Conservation (phyloP, 30 jellyfish, hydroid and myxozoan species). For the Rhopilema esculentum region DNA sequence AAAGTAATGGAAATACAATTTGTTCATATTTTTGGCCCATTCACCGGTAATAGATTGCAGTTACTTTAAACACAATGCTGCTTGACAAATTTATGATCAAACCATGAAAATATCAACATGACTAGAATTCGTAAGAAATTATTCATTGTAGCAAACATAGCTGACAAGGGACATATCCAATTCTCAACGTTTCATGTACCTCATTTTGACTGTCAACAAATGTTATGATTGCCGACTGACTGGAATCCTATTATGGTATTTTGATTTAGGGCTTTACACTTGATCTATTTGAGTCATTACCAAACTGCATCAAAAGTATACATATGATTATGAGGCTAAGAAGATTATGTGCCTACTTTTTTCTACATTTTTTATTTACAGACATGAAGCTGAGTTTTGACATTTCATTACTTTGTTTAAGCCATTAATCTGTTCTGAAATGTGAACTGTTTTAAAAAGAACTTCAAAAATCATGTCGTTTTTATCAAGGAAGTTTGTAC, state of each 20-base stretch:
- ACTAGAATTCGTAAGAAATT: neutral
- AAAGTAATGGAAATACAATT: neutral
- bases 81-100: neutral
- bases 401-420: neutral
- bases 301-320: neutral
- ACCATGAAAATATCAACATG: neutral
- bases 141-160: neutral
- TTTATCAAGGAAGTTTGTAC: neutral
- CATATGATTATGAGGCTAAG: neutral
- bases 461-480: neutral
- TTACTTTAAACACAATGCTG: neutral
- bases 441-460: neutral
- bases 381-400: conserved; percentile 1
- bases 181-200: neutral
- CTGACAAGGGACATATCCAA: conserved; percentile 16
- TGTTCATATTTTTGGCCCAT: too few relatives aligned
- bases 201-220: neutral
- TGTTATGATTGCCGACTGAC: conserved; percentile 6
- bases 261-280: neutral
- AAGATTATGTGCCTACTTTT: neutral
- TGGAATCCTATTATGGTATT: neutral
- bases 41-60: neutral
- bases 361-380: neutral
- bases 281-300: neutral
- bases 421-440: conserved; percentile 3